Evolutionary conservation across 1,140 invertebrate genomes (phyloP).

Genomic region (Drosophila grimshawi): DNA sequence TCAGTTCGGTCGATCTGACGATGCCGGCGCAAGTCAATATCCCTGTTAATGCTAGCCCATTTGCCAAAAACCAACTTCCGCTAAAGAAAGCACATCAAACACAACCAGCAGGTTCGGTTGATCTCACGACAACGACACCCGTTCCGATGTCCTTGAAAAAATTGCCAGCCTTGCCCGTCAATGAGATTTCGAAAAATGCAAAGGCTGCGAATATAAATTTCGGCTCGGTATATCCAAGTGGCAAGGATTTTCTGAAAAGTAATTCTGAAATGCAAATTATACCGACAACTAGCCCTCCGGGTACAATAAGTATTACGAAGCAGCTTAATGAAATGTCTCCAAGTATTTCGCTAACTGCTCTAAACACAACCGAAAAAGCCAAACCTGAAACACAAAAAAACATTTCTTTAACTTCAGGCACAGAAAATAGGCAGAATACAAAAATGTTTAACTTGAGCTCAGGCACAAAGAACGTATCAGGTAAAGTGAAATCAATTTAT

Average conservation of each 20-base stretch:
- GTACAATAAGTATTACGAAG: conserved; percentile 60
- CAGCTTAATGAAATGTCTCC: conserved; percentile 65
- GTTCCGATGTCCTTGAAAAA: conserved; percentile 2
- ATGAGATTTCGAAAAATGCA: conserved; percentile 5
- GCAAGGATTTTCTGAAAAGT: conserved; percentile 38
- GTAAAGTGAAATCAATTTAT: conserved; percentile 8
- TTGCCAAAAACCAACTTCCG: neutral
- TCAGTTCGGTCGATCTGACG: conserved; percentile 32
- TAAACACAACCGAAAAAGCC: conserved; percentile 29
- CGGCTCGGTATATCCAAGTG: conserved; percentile 4
- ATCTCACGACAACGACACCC: conserved; percentile 6
- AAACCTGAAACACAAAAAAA: conserved; percentile 14
- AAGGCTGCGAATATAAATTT: conserved; percentile 7
- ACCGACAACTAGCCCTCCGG: conserved; percentile 64
- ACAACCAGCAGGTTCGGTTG: conserved; percentile 16
- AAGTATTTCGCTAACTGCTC: conserved; percentile 64
- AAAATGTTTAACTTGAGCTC: conserved; percentile 14
- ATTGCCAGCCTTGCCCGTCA: neutral
- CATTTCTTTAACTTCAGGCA: neutral
- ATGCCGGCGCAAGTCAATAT: neutral
- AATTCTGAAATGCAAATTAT: conserved; percentile 67
- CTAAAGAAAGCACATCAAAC: conserved; percentile 9
- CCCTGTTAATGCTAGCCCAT: neutral
- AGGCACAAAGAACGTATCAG: neutral
- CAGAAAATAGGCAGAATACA: neutral